Conservation (phyloP, 1,140 invertebrate species). For the Drosophila ironensis region DNA sequence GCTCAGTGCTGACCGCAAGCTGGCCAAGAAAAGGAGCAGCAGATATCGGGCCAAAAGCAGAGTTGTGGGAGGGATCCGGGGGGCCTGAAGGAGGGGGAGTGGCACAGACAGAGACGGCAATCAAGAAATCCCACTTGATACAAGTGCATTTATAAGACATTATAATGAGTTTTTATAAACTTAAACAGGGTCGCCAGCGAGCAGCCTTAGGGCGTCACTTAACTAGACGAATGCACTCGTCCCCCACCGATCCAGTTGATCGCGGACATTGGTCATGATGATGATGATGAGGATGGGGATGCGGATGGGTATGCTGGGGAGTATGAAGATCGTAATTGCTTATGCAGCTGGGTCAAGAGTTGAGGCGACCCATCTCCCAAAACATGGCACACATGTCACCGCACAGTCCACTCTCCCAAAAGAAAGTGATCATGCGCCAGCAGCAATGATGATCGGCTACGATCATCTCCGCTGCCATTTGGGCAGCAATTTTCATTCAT, state of each 20-base stretch:
- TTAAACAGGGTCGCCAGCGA: conserved; percentile 71
- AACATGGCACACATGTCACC: conserved; percentile 58
- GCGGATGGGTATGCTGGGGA: too few relatives aligned
- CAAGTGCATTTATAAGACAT: conserved; percentile 80
- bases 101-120: conserved; percentile 39
- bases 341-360: conserved; percentile 64
- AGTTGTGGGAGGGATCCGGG: neutral
- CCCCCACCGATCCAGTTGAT: conserved; percentile 31
- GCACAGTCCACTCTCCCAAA: conserved; percentile 24
- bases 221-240: conserved; percentile 46
- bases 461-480: conserved; percentile 66
- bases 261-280: conserved; percentile 63
- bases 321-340: conserved; percentile 63
- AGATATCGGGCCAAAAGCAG: conserved; percentile 23
- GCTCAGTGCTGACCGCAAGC: conserved; percentile 5
- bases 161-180: conserved; percentile 82
- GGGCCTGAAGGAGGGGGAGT: neutral
- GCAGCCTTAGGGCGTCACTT: conserved; percentile 74
- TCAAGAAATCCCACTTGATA: conserved; percentile 80
- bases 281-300: conserved; percentile 28
- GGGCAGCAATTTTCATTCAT: conserved; percentile 73
- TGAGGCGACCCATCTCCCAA: conserved; percentile 17
- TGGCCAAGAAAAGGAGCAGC: conserved; percentile 38
- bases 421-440: conserved; percentile 68
- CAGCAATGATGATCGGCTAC: conserved; percentile 34